Base-by-base conservation (phyloP, 2,797 vertebrate species). In the Tenualosa ilisha region DNA sequence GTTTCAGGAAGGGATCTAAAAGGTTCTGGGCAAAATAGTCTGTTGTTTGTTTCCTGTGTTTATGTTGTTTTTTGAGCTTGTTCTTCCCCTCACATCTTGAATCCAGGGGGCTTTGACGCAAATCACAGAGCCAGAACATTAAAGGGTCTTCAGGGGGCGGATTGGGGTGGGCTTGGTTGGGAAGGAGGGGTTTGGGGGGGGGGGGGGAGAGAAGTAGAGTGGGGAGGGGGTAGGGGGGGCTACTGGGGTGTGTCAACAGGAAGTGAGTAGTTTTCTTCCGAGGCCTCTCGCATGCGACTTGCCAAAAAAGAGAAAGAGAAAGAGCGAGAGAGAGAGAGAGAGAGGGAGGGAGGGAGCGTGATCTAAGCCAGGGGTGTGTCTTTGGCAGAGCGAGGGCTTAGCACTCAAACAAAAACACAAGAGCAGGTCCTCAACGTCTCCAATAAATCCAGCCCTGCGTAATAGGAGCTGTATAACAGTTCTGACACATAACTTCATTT, bases 211-310 rank as follows among this genome's bases (percentile, higher is more conserved):
- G 7, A 9, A 22, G 37, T 22, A 20, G 65, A 20, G 17, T 15
- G 26, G 65, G 17, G 31, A 31, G 31, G 68, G 68, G 15, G 9
- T 68, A 40, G 40, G 37, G 31, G 26, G 40, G 68, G 24, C 26
- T 79, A 40, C 50, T 81, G 51, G 65, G 50, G 83, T 54, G 68
- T 43, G 6, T 75, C 31, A 54, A 75, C 83, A 84, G 83, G 83
- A 84, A 84, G 83, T 37, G 49, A 54, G 83, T 20, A 84, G 79
- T 84, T 81, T 84, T 68, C 56, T 46, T 61, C 72, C 24, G 83
- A 68, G 51, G n/a, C 59, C 59, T n/a, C 59, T 63, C 59, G n/a
- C 22, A n/a, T 63, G 59, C n/a, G 20, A 87, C 82, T 84, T 46
- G 51, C 40, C 31, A 13, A 61, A 26, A n/a, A 26, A 81, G 43